Evolutionary conservation across 64 coral and sea anemone species (phyloP), one percentile per base, ranked within the genome.

Genomic region (Astreopora myriophthalma): DNA sequence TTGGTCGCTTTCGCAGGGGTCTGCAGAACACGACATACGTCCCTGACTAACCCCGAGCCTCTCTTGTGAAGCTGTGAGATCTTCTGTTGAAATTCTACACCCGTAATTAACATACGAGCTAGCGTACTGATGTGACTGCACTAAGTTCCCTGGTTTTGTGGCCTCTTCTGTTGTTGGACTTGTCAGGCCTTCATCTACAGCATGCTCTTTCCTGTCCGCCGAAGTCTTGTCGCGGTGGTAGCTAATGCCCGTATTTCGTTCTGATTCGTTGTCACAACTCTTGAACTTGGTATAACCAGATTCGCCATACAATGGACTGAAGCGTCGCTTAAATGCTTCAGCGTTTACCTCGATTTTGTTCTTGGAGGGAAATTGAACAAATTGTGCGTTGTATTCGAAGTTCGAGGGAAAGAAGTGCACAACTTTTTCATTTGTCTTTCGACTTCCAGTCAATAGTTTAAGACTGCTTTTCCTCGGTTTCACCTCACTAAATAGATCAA

Each of bases 401-500:
- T 38, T 65, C 22, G 79, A 83, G 12, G 79, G 79, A 64, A 83
- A 83, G 57, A 83, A 83, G 22, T 62, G 52, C 55, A 83, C 79
- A 12, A 83, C 79, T 39, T 83, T 83, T 26, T 57, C 55, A 35
- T 38, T 63, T 34, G 52, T 16, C 20, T 83, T 83, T 12, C 55
- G 22, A 37, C n/a, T 23, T 65, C 8, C 34, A 23, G 19, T 37
- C 20, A 20, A 2, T 3, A 64, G 38, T 38, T 65, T 83, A 25
- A 83, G 58, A 58, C 79, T 83, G 33, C 79, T 83, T 39, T 83
- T 83, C 20, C 79, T 8, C 12, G 52, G 79, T 58, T 37, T 83
- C 36, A 32, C 19, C 20, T 22, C 32, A 33, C 22, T 22, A 83
- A 83, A 83, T 10, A 83, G 57, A 39, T 65, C 32, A 8, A 31